phyloP scores from a whole-genome alignment of 2,797 vertebrate species.

The Halcyon smyrnensis region DNA sequence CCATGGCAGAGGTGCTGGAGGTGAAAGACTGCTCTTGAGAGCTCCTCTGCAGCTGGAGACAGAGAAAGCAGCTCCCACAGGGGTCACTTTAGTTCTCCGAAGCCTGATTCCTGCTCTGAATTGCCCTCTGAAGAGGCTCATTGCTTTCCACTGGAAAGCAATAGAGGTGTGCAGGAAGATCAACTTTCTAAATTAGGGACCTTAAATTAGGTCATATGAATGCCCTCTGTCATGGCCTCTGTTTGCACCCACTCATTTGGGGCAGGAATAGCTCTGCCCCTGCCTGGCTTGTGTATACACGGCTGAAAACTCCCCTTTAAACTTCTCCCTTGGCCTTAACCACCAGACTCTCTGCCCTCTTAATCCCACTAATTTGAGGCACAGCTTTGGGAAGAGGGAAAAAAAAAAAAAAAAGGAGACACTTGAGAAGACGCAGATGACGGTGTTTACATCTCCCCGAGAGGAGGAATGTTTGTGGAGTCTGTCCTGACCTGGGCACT shows the following conservation, averaged over 20 bases:
- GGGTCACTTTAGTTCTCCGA: not conserved
- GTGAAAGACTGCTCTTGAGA: not conserved
- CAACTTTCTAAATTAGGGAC: not conserved
- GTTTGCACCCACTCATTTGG: not conserved
- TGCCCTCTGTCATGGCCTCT: not conserved
- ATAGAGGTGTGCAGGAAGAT: not conserved
- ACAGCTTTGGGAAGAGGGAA: not conserved
- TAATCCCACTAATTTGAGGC: constrained; percentile 9
- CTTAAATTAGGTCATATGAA: constrained; percentile 3
- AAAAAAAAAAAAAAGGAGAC: not conserved
- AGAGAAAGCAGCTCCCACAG: not conserved
- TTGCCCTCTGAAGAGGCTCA: not conserved
- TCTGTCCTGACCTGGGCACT: not conserved
- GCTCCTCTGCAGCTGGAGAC: not conserved
- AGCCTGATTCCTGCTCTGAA: not conserved
- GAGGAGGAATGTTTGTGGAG: constrained; percentile 10
- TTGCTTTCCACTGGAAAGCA: not conserved
- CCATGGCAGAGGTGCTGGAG: not conserved
- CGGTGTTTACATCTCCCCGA: not conserved
- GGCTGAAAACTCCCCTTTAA: constrained; percentile 18
- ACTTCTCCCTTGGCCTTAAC: not conserved
- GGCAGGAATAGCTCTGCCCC: constrained; percentile 43
- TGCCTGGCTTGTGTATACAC: not conserved
- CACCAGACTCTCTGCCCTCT: not conserved
- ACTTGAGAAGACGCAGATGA: not conserved